phyloP scores from a whole-genome alignment of 1,140 invertebrate genomes.

The Manduca sexta region DNA sequence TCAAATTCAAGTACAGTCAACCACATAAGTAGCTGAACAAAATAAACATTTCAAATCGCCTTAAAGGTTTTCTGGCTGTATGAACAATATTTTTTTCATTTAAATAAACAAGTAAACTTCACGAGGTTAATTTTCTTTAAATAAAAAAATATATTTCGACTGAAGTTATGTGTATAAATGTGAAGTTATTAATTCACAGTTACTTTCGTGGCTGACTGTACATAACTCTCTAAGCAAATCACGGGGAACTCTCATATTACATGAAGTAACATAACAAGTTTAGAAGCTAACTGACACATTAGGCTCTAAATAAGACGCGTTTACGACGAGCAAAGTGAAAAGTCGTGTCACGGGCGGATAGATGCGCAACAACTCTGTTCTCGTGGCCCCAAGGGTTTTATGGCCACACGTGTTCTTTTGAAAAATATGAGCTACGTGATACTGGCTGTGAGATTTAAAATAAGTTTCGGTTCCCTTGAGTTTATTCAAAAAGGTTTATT shows the following conservation, averaged over 20 bases:
- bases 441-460: conserved; percentile 5
- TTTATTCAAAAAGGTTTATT: too few relatives aligned
- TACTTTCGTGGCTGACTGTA: too few relatives aligned
- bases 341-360: conserved; percentile 30
- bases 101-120: too few relatives aligned
- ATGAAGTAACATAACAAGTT: conserved; percentile 14
- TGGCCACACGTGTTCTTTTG: conserved; percentile 18
- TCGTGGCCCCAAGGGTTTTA: conserved; percentile 16
- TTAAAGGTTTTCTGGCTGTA: too few relatives aligned
- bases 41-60: too few relatives aligned
- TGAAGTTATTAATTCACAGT: too few relatives aligned
- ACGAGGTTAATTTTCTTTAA: too few relatives aligned
- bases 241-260: background rate
- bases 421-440: conserved; percentile 13
- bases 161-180: too few relatives aligned
- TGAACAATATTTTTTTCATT: too few relatives aligned
- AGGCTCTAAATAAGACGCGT: conserved; percentile 51
- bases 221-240: background rate
- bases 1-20: too few relatives aligned
- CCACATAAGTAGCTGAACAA: too few relatives aligned
- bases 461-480: background rate
- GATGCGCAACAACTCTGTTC: conserved; percentile 5
- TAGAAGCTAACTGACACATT: conserved; percentile 23
- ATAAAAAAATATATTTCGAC: too few relatives aligned
- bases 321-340: conserved; percentile 52